Conservation (phyloP, 2,797 vertebrate species). For the Synanceia verrucosa region DNA sequence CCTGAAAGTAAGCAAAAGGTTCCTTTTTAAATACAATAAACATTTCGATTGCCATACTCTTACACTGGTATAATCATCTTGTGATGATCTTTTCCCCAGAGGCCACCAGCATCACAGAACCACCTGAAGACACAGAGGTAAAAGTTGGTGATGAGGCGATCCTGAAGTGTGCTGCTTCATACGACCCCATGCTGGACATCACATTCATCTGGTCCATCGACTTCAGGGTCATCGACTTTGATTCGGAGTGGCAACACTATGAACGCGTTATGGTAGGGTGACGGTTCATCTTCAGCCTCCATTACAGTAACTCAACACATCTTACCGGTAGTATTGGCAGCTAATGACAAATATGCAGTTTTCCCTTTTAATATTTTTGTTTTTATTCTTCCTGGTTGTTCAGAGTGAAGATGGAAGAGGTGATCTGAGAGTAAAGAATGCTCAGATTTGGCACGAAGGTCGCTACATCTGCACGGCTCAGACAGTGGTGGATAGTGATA, state of each 20-base stretch:
- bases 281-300: not conserved
- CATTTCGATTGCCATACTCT: not conserved
- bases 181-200: slow-evolving; percentile 92
- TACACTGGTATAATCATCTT: not conserved
- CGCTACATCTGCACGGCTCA: slow-evolving; percentile 94
- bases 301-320: no score
- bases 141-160: slow-evolving; percentile 90
- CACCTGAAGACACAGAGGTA: slow-evolving; percentile 88
- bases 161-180: slow-evolving; percentile 91
- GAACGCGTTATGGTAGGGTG: slow-evolving; percentile 88
- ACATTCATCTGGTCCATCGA: slow-evolving; percentile 95
- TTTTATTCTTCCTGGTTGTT: not conserved
- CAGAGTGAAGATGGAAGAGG: slow-evolving; percentile 86
- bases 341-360: not conserved
- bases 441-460: slow-evolving; percentile 91
- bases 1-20: no score
- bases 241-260: slow-evolving; percentile 88
- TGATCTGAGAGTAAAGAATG: slow-evolving; percentile 90
- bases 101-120: slow-evolving; percentile 89
- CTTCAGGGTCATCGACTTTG: slow-evolving; percentile 92
- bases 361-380: not conserved
- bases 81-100: slow-evolving; percentile 80
- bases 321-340: not conserved
- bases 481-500: slow-evolving; percentile 94
- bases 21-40: not conserved